These are phyloP conservation scores for Neomonachus schauinslandi DNA, from an alignment of 2,113 vertebrate genomes.

Conservation along the genomic window DNA sequence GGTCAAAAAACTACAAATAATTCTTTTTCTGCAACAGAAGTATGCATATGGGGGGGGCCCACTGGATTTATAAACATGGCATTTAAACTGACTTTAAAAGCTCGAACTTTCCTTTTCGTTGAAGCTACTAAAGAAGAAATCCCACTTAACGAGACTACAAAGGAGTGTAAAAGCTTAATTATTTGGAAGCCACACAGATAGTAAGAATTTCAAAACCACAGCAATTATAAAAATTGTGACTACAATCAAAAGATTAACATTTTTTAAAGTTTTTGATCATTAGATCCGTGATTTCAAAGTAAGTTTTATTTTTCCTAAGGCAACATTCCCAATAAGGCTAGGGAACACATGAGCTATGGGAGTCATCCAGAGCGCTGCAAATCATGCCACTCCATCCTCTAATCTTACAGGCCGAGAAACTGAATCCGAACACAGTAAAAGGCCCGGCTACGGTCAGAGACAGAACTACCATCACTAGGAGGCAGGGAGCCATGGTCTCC, in stretches of 20 bases:
- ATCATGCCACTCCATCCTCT: neutral
- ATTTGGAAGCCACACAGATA: neutral
- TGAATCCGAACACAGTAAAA: neutral
- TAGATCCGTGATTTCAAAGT: neutral
- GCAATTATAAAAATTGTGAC: neutral
- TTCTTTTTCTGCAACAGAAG: neutral
- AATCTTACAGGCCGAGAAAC: neutral
- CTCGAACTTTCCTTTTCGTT: neutral
- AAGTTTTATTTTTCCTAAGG: neutral
- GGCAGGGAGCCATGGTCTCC: neutral
- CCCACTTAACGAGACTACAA: neutral
- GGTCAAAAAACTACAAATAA: neutral
- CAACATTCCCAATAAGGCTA: neutral
- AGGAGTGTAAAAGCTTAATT: neutral
- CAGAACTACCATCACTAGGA: rapidly evolving
- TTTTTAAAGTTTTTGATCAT: neutral
- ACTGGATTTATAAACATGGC: neutral
- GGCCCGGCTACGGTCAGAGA: neutral
- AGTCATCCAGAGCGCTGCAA: neutral
- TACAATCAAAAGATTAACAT: neutral
- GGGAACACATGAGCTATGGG: neutral
- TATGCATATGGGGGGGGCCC: neutral
- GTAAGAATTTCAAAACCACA: neutral
- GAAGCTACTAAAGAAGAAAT: neutral
- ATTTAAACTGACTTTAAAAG: neutral